These are phyloP conservation scores for honey bee (Apis mellifera) DNA, from an alignment of 1,140 invertebrate genomes.

Conservation along the genomic window DNA sequence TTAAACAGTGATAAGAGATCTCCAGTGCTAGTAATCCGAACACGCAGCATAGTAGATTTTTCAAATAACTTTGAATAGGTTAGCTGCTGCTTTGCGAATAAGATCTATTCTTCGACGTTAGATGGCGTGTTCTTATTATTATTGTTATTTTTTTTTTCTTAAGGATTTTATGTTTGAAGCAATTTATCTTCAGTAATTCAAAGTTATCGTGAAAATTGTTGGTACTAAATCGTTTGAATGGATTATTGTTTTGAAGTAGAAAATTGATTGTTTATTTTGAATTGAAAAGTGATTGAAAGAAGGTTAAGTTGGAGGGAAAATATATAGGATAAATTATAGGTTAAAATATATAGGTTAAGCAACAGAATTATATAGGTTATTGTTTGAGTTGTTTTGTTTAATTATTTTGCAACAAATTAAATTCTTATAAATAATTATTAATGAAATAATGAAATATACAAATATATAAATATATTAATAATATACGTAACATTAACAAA, in stretches of 20 bases:
- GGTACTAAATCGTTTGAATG: not conserved
- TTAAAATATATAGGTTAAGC: too few species aligned
- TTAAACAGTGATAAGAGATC: conserved; percentile 47
- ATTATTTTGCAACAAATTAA: too few species aligned
- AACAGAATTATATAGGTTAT: too few species aligned
- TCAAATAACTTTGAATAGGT: not conserved
- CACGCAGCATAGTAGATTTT: not conserved
- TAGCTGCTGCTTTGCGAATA: not conserved
- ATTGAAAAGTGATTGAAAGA: not conserved
- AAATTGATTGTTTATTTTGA: too few species aligned
- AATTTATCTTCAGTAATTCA: not conserved
- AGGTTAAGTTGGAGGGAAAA: not conserved
- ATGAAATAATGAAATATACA: too few species aligned
- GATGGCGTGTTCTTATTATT: not conserved
- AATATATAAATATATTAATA: too few species aligned
- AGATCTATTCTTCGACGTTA: not conserved
- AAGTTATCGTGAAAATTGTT: not conserved
- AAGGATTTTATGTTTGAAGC: not conserved
- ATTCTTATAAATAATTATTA: too few species aligned
- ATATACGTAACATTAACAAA: too few species aligned
- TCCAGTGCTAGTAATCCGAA: not conserved
- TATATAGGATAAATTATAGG: too few species aligned
- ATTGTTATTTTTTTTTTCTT: too few species aligned
- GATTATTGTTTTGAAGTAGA: not conserved
- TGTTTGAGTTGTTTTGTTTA: too few species aligned